Conservation (phyloP, 2,797 vertebrate species). For the Rousettus madagascariensis region DNA sequence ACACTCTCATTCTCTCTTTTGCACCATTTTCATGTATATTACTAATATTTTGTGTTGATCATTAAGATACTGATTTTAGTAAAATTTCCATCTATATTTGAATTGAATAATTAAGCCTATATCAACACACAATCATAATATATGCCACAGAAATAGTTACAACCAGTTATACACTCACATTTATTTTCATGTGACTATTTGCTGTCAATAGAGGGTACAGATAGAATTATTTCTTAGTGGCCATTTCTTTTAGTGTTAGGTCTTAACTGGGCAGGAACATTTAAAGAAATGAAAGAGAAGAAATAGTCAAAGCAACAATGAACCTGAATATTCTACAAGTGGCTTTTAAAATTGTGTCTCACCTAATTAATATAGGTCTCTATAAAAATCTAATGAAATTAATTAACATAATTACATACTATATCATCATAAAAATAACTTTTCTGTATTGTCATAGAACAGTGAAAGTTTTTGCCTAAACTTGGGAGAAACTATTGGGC, state of each 20-base stretch:
- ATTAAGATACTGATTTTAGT: neutral
- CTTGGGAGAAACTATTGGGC: neutral
- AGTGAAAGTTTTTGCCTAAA: neutral
- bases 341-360: neutral
- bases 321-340: neutral
- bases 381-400: neutral
- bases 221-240: neutral
- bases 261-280: neutral
- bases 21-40: neutral
- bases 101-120: neutral
- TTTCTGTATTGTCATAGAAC: neutral
- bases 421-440: neutral
- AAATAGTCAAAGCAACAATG: neutral
- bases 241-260: neutral
- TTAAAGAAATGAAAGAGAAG: neutral
- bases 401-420: neutral
- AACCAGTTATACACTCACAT: neutral
- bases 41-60: neutral
- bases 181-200: neutral
- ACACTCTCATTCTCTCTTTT: neutral
- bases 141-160: neutral
- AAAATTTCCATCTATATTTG: neutral
- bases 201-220: neutral
- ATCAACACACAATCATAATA: neutral
- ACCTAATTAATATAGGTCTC: neutral